A percentile compares a stretch with the other conserved stretches of the same genome.
Conservation (phyloP, 1,140 invertebrate genomes). For the Ceratosolen solmsi region DNA sequence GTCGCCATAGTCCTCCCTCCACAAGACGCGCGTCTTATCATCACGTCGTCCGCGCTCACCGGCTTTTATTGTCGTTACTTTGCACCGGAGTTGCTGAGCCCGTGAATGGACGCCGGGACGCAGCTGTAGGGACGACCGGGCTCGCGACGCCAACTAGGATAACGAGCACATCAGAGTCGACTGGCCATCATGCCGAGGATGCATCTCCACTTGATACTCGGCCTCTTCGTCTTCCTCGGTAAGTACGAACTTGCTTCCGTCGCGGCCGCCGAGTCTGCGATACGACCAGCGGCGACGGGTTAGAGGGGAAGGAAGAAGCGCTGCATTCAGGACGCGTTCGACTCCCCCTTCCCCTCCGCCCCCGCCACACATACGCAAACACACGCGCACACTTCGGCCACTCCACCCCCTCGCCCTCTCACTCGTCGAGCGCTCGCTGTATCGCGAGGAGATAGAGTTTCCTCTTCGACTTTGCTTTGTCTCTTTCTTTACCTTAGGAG, state of each 20-base stretch:
- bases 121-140: neutral
- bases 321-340: neutral
- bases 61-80: no score
- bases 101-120: neutral
- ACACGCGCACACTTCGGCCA: no score
- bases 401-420: no score
- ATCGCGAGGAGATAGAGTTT: no score
- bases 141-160: neutral
- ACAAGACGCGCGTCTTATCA: neutral
- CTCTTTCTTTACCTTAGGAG: no score
- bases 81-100: neutral
- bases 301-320: neutral
- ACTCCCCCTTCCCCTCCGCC: no score
- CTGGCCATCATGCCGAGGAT: neutral
- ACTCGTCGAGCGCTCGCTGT: no score
- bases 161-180: no score
- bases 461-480: no score
- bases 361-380: no score
- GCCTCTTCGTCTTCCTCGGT: slow-evolving; percentile 22
- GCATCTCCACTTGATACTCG: slow-evolving; percentile 1
- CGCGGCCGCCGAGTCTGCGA: no score
- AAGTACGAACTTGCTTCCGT: neutral
- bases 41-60: neutral
- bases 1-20: neutral
- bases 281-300: no score